A percentile compares a stretch with the other conserved stretches of the same genome.
These are phyloP conservation scores for Danio kyathit DNA, from an alignment of 2,797 vertebrate species.

Conservation along the genomic window DNA sequence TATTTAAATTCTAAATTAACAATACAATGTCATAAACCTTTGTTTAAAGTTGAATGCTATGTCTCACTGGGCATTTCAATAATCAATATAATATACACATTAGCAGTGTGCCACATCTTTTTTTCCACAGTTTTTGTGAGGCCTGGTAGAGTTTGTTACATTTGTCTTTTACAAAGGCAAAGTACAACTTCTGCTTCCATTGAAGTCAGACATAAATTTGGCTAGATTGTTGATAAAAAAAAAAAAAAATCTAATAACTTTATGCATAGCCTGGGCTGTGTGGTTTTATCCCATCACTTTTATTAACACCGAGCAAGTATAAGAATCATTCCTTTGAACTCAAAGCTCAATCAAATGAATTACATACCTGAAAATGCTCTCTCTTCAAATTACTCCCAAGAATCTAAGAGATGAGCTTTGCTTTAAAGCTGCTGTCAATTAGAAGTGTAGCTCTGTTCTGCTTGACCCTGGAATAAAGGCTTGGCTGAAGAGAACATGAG, in stretches of 20 bases:
- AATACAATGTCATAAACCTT: too few species aligned
- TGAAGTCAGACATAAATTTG: not conserved
- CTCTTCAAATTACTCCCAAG: constrained; percentile 43
- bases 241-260: not conserved
- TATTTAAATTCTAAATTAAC: too few species aligned
- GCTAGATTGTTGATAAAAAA: constrained; percentile 7
- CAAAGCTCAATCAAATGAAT: constrained; percentile 44
- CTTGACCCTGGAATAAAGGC: constrained; percentile 42
- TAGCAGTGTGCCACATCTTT: too few species aligned
- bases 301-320: constrained; percentile 29
- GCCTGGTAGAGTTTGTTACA: not conserved
- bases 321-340: constrained; percentile 49
- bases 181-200: not conserved
- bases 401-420: constrained; percentile 54
- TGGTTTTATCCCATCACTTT: constrained; percentile 26
- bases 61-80: too few species aligned
- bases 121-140: not conserved
- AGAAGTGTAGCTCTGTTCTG: constrained; percentile 31
- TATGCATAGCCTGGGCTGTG: not conserved
- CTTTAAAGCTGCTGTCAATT: constrained; percentile 56
- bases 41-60: too few species aligned
- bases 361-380: constrained; percentile 56
- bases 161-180: not conserved
- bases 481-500: constrained; percentile 52
- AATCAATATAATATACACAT: too few species aligned